Evolutionary conservation across 2,113 vertebrate species (phyloP), one percentile per base, ranked within the genome.

Genomic region (Hassar affinis): DNA sequence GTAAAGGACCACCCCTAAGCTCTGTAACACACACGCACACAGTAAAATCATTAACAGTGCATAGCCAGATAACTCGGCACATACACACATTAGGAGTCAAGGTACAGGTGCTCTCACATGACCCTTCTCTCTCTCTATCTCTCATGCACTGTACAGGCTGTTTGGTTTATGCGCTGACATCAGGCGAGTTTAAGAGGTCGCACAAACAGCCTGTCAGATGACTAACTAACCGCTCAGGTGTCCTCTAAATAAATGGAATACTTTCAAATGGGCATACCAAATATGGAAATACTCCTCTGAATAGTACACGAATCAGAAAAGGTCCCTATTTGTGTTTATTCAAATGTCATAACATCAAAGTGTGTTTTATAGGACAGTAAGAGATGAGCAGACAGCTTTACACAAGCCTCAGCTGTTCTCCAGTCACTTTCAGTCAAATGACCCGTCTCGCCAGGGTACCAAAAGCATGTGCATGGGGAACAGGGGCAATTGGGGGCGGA

Each of bases 1-100:
- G 0, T 99, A 99, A 0, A 99, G 96, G 83, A 99, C 98, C 61
- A 99, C 98, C 22, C 98, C 98, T 96, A 99, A 97, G 89, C 97
- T 99, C 98, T 99, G 93, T 14, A 79, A 84, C 49, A 83, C 99
- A 92, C 18, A 99, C 97, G 81, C 66, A 54, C 47, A 79, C 61
- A 62, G 75, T 61, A 81, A 33, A 85, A 80, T 78, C 54, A 59
- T 62, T 33, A 79, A 47, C 76, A 20, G 82, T 52, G 72, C 47
- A 56, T 64, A 85, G 45, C 57, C 33, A 56, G n/a, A 86, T 76
- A 81, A 80, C 85, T 59, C 42, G 22, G 80, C 27, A 76, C 15
- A 82, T 42, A 66, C 33, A 77, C 33, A 79, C 76, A 78, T 59
- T 61, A 27, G 51, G 72, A 69, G 78, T 68, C 76, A 61, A 68